Percentiles rank a stretch among this genome's conserved stretches.
Conservation (phyloP, 1,140 invertebrate genomes). For the Lordiphosa mommai region DNA sequence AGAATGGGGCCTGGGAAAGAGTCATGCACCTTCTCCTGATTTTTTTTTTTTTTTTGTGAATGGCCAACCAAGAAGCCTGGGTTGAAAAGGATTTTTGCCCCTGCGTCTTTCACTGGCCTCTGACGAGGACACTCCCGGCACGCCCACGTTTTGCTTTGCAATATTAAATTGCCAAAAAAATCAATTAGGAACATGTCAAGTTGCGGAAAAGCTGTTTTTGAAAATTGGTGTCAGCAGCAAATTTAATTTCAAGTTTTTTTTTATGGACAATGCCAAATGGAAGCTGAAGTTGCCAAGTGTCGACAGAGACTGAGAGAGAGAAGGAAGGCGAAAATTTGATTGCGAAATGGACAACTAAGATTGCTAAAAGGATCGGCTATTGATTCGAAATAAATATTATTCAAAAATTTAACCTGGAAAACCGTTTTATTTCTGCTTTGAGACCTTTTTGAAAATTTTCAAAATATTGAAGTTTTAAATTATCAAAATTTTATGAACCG, state of each 20-base stretch:
- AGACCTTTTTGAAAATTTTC: too few species aligned
- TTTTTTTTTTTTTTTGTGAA: slow-evolving; percentile 39
- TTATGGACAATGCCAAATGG: too few species aligned
- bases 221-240: slow-evolving; percentile 74
- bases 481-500: too few species aligned
- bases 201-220: slow-evolving; percentile 69
- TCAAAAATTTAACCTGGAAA: too few species aligned
- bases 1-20: slow-evolving; percentile 28
- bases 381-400: too few species aligned
- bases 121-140: slow-evolving; percentile 24
- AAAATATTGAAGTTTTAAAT: too few species aligned
- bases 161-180: slow-evolving; percentile 77
- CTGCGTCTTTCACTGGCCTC: slow-evolving; percentile 44
- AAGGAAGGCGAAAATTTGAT: too few species aligned
- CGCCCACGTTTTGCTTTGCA: slow-evolving; percentile 51
- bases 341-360: too few species aligned
- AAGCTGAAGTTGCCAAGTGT: too few species aligned
- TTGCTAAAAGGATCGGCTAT: too few species aligned
- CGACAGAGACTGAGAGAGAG: too few species aligned
- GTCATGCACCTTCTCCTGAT: slow-evolving; percentile 27
- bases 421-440: too few species aligned
- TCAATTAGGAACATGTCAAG: slow-evolving; percentile 79
- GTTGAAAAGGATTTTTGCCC: slow-evolving; percentile 70
- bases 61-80: slow-evolving; percentile 64
- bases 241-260: slow-evolving; percentile 61